A percentile compares a stretch with the other conserved stretches of the same genome.
phyloP scores from a whole-genome alignment of 2,797 vertebrate species.

The Toxotes lorentzi region DNA sequence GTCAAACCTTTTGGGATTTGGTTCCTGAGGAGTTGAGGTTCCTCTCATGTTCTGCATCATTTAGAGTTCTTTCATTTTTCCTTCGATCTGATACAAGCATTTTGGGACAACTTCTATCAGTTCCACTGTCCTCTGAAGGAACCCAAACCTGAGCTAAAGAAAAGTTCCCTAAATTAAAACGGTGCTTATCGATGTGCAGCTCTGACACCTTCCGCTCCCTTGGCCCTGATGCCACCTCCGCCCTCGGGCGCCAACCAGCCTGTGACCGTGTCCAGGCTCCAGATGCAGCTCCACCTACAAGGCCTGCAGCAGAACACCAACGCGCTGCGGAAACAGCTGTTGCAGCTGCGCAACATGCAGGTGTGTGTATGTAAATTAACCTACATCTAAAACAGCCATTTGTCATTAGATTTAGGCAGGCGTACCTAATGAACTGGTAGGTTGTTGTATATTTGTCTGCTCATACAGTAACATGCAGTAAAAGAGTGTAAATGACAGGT shows the following conservation, averaged over 20 bases:
- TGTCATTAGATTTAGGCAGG: neutral
- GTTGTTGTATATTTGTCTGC: neutral
- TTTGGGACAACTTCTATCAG: conserved; percentile 64
- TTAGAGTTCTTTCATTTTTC: too few relatives aligned
- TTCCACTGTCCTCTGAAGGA: neutral
- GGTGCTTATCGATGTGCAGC: conserved; percentile 72
- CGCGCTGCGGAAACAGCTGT: conserved; percentile 93
- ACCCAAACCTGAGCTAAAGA: neutral
- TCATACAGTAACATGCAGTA: neutral
- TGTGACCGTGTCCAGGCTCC: conserved; percentile 89
- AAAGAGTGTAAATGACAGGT: neutral
- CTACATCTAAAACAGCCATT: neutral
- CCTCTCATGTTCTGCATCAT: neutral
- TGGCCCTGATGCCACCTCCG: conserved; percentile 91
- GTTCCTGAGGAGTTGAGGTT: neutral
- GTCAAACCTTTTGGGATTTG: neutral
- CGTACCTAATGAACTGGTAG: neutral
- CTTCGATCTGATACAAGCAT: neutral
- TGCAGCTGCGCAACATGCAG: conserved; percentile 94
- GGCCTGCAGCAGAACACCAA: conserved; percentile 94
- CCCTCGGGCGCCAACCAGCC: conserved; percentile 87
- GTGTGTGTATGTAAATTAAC: conserved; percentile 71
- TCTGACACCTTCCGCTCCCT: conserved; percentile 87
- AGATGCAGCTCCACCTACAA: conserved; percentile 96
- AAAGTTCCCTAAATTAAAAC: conserved; percentile 20